Evolutionary conservation across 2,797 vertebrate species (phyloP).

Genomic region (Fratercula arctica): DNA sequence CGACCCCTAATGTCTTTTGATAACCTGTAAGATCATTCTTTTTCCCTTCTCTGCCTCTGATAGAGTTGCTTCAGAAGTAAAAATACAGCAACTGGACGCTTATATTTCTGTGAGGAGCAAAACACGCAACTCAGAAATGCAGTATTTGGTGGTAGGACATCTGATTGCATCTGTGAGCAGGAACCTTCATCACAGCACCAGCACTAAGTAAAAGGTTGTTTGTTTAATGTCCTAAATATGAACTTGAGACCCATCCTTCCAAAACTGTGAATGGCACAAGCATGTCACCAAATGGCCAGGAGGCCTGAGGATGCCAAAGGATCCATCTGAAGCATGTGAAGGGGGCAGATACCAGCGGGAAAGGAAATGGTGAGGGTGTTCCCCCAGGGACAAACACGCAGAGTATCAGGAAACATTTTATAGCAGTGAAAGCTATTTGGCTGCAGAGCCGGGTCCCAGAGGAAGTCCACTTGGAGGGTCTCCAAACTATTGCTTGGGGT

Average conservation of each 20-base stretch:
- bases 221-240: background rate
- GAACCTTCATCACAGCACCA: background rate
- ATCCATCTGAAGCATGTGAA: background rate
- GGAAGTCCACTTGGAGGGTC: constrained; percentile 32
- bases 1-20: background rate
- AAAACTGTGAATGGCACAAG: background rate
- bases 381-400: background rate
- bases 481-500: background rate
- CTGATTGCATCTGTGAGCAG: background rate
- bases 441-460: background rate
- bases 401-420: background rate
- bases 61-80: background rate
- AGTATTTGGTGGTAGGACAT: background rate
- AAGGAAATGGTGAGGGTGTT: constrained; percentile 1
- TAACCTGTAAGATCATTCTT: rapidly evolving
- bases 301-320: background rate
- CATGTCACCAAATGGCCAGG: background rate
- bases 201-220: background rate
- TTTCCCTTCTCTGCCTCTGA: background rate
- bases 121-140: background rate
- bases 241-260: background rate
- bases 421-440: background rate
- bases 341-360: rapidly evolving
- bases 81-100: background rate
- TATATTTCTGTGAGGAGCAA: background rate